phyloP scores from a whole-genome alignment of 2,888 invertebrate genomes.

The Caenorhabditis becei region DNA sequence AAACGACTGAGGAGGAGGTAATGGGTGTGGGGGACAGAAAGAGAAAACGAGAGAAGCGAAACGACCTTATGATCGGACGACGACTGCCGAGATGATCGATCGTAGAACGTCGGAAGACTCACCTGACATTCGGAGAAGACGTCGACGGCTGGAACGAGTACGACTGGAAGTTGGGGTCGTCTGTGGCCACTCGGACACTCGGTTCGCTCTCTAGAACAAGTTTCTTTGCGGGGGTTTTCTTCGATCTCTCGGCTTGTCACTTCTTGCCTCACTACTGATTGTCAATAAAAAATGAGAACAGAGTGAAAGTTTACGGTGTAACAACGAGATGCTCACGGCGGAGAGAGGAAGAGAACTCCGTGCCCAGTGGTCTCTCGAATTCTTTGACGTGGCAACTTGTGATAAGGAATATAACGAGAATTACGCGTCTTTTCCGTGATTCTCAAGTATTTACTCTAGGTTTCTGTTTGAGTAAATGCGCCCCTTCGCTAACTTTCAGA shows the following conservation, averaged over 20 bases:
- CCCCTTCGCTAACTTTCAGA: no score
- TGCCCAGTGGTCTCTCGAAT: neutral
- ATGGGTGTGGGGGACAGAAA: conserved; percentile 33
- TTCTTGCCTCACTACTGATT: conserved; percentile 38
- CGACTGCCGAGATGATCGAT: conserved; percentile 14
- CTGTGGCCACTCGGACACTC: conserved; percentile 53
- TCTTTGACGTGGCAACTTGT: neutral
- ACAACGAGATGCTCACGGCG: neutral
- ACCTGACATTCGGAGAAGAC: conserved; percentile 36
- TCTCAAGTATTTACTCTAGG: no score
- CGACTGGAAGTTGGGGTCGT: conserved; percentile 60
- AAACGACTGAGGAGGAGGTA: conserved; percentile 25
- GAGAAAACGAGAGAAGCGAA: conserved; percentile 43
- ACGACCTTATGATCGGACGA: conserved; percentile 52
- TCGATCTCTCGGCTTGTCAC: conserved; percentile 36
- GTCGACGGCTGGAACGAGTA: conserved; percentile 63
- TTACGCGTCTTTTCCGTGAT: no score
- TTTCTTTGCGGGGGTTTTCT: neutral
- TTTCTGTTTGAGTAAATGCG: no score
- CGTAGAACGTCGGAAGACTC: conserved; percentile 9
- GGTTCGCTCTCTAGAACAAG: conserved; percentile 43
- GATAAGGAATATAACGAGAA: no score
- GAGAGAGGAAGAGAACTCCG: conserved; percentile 9
- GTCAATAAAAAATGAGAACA: conserved; percentile 56
- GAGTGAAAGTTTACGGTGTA: conserved; percentile 9